Evolutionary conservation across 2,113 vertebrate genomes (phyloP), one percentile per base, ranked within the genome.

Genomic region (Nanger granti): DNA sequence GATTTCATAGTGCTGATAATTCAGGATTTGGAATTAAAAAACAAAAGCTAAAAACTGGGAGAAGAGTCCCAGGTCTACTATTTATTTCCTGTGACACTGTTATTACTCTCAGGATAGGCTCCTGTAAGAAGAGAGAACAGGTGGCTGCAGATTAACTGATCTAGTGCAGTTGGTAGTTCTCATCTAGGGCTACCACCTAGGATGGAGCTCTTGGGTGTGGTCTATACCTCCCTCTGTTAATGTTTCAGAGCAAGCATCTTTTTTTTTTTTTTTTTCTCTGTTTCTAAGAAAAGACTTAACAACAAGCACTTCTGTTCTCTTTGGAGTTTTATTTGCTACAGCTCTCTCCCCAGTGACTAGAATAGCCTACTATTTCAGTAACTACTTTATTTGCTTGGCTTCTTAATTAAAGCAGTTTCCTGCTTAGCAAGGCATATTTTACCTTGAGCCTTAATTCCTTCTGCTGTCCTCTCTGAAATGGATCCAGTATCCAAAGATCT

Each of bases 351-450:
- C 29, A 49, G 29, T 24, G 26, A 96, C 34, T 82, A 60, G n/a
- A 87, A 83, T 4, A 69, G 13, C 93, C 26, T n/a, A 34, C 37
- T 94, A 26, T 73, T 93, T 96, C 92, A 87, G 85, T 57, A 96
- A 88, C 83, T 76, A 31, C 29, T 24, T 88, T 79, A 54, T 91
- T 83, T 83, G n/a, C 79, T 96, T 84, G 79, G 37, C 41, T 97
- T 93, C 69, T 91, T 95, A 79, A 94, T 86, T 94, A 96, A 91
- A 95, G 31, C 52, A 55, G 8, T 95, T 73, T 95, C 22, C 47
- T 95, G 84, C 83, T 93, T 97, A 97, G 93, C 62, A 97, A 92
- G n/a, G 22, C 41, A n/a, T 88, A 49, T 64, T 95, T 97, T 95
- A 84, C 31, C 79, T 92, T 83, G 57, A 87, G 12, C 4, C 17